Evolutionary conservation across 2,797 vertebrate genomes (phyloP).

Genomic region (Acanthurus lineatus): DNA sequence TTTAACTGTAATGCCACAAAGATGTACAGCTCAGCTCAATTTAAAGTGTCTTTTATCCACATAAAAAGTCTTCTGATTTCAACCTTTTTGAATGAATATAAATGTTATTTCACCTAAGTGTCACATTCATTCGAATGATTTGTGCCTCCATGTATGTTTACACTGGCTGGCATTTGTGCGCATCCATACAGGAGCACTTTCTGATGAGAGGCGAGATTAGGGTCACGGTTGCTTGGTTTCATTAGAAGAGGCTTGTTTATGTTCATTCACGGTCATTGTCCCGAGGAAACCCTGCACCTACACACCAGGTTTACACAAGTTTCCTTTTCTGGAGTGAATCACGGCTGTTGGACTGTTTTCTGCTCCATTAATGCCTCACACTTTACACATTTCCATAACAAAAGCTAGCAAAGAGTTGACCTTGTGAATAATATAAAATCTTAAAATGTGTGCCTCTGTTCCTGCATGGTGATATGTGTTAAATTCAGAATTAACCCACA

Average conservation of each 20-base stretch:
- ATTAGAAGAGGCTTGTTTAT: conserved; percentile 53
- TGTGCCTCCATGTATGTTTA: conserved; percentile 35
- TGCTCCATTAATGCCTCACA: neutral
- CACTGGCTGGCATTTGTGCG: conserved; percentile 33
- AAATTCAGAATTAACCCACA: conserved; percentile 57
- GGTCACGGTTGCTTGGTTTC: conserved; percentile 56
- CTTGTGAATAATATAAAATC: conserved; percentile 23
- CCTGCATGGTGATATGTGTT: conserved; percentile 22
- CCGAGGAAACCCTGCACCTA: conserved; percentile 29
- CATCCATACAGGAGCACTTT: conserved; percentile 25
- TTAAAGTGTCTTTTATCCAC: neutral
- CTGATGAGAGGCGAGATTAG: conserved; percentile 41
- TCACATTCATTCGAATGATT: conserved; percentile 8
- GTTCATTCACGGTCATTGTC: conserved; percentile 45
- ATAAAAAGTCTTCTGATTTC: neutral
- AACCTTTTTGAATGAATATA: neutral
- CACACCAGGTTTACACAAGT: conserved; percentile 1
- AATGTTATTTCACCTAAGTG: conserved; percentile 16
- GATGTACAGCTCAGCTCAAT: neutral
- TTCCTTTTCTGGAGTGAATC: conserved; percentile 11
- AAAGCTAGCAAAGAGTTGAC: conserved; percentile 3
- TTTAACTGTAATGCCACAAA: neutral
- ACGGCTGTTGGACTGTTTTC: conserved; percentile 14
- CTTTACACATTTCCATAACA: neutral
- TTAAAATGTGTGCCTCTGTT: conserved; percentile 1